Percentiles rank a stretch among this genome's conserved stretches.
These are phyloP conservation scores for Atractosteus spatula DNA, from an alignment of 2,113 vertebrate species.

Conservation along the genomic window DNA sequence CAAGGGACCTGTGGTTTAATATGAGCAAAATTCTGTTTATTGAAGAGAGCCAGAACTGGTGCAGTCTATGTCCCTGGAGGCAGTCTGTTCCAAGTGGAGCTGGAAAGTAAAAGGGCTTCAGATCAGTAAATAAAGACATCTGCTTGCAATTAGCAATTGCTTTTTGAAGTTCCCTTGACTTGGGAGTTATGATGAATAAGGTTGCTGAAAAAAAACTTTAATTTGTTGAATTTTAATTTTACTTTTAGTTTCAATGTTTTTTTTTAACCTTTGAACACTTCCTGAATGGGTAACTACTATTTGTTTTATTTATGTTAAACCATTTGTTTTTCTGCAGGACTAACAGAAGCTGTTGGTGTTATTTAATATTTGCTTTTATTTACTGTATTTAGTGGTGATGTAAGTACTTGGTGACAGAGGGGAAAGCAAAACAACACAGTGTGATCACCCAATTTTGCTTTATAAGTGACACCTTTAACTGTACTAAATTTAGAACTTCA, in stretches of 20 bases:
- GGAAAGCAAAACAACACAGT: too few relatives aligned
- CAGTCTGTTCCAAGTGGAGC: conserved; percentile 5
- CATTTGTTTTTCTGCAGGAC: too few relatives aligned
- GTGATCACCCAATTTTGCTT: too few relatives aligned
- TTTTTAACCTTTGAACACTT: too few relatives aligned
- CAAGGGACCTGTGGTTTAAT: conserved; percentile 10
- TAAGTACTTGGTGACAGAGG: too few relatives aligned
- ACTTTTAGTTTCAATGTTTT: not conserved
- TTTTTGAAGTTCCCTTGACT: conserved; percentile 2
- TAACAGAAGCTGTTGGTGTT: too few relatives aligned
- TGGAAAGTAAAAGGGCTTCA: conserved; percentile 39
- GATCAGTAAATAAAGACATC: conserved; percentile 18
- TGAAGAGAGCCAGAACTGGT: not conserved
- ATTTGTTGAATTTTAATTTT: not conserved
- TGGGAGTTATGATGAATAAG: conserved; percentile 2
- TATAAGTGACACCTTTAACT: too few relatives aligned
- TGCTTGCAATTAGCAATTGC: conserved; percentile 1
- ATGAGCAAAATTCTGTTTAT: conserved; percentile 3
- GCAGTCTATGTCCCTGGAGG: conserved; percentile 5
- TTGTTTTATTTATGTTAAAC: too few relatives aligned
- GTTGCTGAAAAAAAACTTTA: conserved; percentile 1
- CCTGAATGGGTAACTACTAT: too few relatives aligned
- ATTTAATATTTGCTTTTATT: too few relatives aligned
- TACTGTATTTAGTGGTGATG: too few relatives aligned
- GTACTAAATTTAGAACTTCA: too few relatives aligned